phyloP scores from a whole-genome alignment of 2,888 invertebrate genomes.

The Chrysina gloriosa region DNA sequence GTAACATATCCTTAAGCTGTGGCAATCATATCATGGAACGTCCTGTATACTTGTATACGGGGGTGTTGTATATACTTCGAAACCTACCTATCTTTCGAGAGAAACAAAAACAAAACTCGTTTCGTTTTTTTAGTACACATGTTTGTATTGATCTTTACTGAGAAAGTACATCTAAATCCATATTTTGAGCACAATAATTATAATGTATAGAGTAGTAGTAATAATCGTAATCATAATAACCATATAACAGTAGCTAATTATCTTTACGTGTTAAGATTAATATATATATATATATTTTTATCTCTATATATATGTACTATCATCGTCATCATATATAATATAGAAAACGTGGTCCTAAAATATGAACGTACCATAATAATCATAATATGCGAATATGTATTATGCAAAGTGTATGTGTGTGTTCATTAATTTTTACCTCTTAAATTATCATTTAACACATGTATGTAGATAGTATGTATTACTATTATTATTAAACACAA shows the following conservation, averaged over 20 bases:
- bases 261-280: conserved; percentile 13
- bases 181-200: conserved; percentile 49
- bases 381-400: conserved; percentile 9
- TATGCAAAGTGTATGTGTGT: background rate
- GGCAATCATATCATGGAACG: too few species aligned
- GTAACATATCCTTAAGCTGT: too few species aligned
- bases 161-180: conserved; percentile 46
- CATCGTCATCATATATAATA: conserved; percentile 1
- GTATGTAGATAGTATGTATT: too few species aligned
- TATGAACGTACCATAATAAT: too few species aligned
- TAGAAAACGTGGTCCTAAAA: conserved; percentile 29
- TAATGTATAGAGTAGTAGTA: too few species aligned
- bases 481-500: too few species aligned
- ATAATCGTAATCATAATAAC: too few species aligned
- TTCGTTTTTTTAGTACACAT: conserved; percentile 21
- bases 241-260: conserved; percentile 29
- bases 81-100: too few species aligned
- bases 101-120: conserved; percentile 4
- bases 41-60: too few species aligned
- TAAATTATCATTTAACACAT: too few species aligned
- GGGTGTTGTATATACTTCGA: too few species aligned
- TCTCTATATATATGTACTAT: background rate
- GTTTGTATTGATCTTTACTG: conserved; percentile 42
- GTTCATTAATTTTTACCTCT: too few species aligned
- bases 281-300: conserved; percentile 10